phyloP scores from a whole-genome alignment of 2,797 vertebrate genomes.

The Epinephelus malabaricus region DNA sequence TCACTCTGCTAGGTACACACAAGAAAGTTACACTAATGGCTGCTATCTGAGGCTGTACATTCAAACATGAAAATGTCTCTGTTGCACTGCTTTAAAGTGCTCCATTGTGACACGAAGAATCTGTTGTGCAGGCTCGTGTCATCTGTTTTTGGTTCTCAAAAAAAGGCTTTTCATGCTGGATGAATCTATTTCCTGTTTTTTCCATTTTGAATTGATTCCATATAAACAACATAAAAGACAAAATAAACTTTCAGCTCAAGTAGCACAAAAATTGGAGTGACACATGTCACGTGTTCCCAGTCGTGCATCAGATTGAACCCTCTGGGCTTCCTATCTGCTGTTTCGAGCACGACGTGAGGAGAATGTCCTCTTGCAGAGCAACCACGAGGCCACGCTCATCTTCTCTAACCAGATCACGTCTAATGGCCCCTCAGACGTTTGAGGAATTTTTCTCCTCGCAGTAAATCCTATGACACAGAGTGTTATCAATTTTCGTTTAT shows the following conservation, averaged over 20 bases:
- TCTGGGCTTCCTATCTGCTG: slow-evolving; percentile 28
- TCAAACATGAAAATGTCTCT: neutral
- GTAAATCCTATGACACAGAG: slow-evolving; percentile 65
- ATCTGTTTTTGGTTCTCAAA: neutral
- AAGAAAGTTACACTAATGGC: slow-evolving; percentile 13
- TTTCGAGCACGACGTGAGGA: slow-evolving; percentile 27
- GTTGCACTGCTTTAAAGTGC: neutral
- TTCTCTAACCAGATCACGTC: slow-evolving; percentile 67
- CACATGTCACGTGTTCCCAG: slow-evolving; percentile 8
- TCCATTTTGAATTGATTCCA: slow-evolving; percentile 13
- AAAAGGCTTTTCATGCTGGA: neutral
- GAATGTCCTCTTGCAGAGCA: slow-evolving; percentile 55
- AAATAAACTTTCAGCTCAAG: slow-evolving; percentile 11
- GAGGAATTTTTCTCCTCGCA: slow-evolving; percentile 65
- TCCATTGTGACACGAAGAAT: neutral
- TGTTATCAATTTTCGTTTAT: slow-evolving; percentile 69
- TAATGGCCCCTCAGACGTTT: slow-evolving; percentile 67
- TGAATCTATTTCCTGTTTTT: neutral
- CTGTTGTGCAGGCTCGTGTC: neutral
- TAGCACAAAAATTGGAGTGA: slow-evolving; percentile 11
- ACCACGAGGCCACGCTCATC: slow-evolving; percentile 41
- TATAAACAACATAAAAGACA: neutral
- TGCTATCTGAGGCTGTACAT: slow-evolving; percentile 19
- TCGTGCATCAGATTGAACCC: slow-evolving; percentile 35
- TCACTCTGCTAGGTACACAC: slow-evolving; percentile 7